Evolutionary conservation across 2,797 vertebrate species (phyloP), one percentile per base, ranked within the genome.

Genomic region (Fundulus diaphanus): DNA sequence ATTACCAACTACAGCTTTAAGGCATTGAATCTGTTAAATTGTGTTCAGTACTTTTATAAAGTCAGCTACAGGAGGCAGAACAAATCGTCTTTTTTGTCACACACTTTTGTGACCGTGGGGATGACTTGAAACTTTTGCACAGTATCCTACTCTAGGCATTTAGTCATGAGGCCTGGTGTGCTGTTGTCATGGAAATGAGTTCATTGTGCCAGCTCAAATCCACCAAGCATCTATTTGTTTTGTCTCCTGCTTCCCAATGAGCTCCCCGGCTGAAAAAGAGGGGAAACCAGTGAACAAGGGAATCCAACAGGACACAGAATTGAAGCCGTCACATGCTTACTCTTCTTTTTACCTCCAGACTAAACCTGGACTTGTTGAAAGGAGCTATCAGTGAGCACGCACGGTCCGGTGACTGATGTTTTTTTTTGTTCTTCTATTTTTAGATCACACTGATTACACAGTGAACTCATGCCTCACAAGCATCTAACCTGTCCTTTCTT

Each of bases 161-260:
- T 84, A 75, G 86, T 77, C 73, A 84, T 77, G 82, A 81, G 84
- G 82, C 74, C 68, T 82, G 40, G 68, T 81, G 82, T 16, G 71
- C 78, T 65, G 90, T 92, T 92, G 91, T 93, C 92, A 94, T 93
- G 93, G 91, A 88, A 91, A 93, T 90, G 86, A 5, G 63, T 87
- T 81, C 72, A 83, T 81, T 63, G 59, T 72, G 88, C 83, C 82
- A 80, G 73, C 82, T 90, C 78, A 59, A 81, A 85, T 88, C 81
- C 87, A 77, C 79, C 42, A 70, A 86, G 83, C 76, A 85, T 89
- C 80, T 91, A 81, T 91, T 92, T 89, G 86, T 88, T 92, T 87
- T 80, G 76, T 88, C 78, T 78, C 76, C 74, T 72, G 76, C 85
- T 83, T 81, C 82, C 81, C n/a, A 42, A 82, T 84, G 83, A 5